Percentiles rank a stretch among this genome's conserved stretches.
Conservation (phyloP, 2,797 vertebrate species). For the Denticeps clupeoides region DNA sequence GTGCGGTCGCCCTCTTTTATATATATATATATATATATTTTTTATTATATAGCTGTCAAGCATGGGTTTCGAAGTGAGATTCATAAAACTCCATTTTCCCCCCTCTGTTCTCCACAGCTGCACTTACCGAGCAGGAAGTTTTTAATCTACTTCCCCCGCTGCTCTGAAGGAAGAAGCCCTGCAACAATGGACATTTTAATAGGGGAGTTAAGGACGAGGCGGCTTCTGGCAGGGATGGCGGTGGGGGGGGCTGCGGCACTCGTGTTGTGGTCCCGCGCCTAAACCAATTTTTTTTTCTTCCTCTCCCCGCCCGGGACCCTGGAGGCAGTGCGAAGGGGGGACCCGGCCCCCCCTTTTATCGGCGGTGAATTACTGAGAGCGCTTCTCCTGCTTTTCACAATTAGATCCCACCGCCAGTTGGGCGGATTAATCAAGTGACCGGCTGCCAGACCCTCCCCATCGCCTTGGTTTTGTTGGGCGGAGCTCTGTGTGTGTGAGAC, state of each 20-base stretch:
- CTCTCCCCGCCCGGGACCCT: slow-evolving; percentile 29
- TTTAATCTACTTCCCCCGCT: slow-evolving; percentile 6
- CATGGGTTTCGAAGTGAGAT: slow-evolving; percentile 51
- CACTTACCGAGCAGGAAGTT: slow-evolving; percentile 21
- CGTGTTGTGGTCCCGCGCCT: slow-evolving; percentile 43
- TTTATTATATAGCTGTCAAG: slow-evolving; percentile 50
- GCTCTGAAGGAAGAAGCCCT: background rate
- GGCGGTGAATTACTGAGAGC: slow-evolving; percentile 35
- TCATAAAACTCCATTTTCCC: slow-evolving; percentile 31
- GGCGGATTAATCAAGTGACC: slow-evolving; percentile 53
- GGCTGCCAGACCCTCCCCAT: slow-evolving; percentile 40
- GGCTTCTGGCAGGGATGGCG: slow-evolving; percentile 15
- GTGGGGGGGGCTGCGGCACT: slow-evolving; percentile 41
- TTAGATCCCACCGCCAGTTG: slow-evolving; percentile 51
- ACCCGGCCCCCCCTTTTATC: slow-evolving; percentile 42
- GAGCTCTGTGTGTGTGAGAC: slow-evolving; percentile 25
- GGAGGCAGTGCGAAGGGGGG: slow-evolving; percentile 51
- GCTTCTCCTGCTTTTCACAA: slow-evolving; percentile 61
- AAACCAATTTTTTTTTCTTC: slow-evolving; percentile 48
- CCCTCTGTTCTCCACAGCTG: background rate
- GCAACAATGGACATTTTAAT: background rate
- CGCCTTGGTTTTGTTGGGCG: no score
- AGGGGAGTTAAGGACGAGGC: slow-evolving; percentile 8
- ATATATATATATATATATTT: no score
- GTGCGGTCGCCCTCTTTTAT: slow-evolving; percentile 46